phyloP scores from a whole-genome alignment of 2,797 vertebrate genomes.

The Gephyroberyx darwinii region DNA sequence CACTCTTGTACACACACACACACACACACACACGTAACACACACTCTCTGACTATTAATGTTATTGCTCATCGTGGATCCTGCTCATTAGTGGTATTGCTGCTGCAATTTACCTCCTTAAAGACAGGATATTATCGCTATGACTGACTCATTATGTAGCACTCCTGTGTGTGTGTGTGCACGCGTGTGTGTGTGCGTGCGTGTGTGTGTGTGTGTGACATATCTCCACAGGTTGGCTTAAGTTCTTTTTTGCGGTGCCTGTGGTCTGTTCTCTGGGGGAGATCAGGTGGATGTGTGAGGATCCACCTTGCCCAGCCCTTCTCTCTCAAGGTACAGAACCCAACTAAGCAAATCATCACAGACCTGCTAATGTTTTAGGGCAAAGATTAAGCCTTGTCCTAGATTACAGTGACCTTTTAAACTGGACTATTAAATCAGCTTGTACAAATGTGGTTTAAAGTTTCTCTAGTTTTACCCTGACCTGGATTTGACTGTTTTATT shows the following conservation, averaged over 20 bases:
- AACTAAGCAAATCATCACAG: conserved; percentile 2
- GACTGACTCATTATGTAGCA: conserved; percentile 17
- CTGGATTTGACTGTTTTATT: background rate
- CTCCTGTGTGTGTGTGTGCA: conserved; percentile 18
- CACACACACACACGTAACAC: conserved; percentile 8
- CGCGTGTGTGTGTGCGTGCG: conserved; percentile 35
- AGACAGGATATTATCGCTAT: conserved; percentile 30
- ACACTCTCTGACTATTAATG: conserved; percentile 42
- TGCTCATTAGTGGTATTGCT: conserved; percentile 57
- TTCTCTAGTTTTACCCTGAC: background rate
- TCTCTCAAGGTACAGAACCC: conserved; percentile 85
- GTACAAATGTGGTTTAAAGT: conserved; percentile 5
- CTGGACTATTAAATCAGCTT: conserved; percentile 16
- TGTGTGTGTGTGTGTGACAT: conserved; percentile 31
- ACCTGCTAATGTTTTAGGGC: conserved; percentile 1
- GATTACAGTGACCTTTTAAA: conserved; percentile 17
- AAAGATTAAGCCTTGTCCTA: background rate
- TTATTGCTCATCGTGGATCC: conserved; percentile 39
- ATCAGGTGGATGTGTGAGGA: conserved; percentile 78
- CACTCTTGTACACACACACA: conserved; percentile 15
- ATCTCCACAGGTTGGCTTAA: conserved; percentile 67
- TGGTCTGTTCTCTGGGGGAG: conserved; percentile 67
- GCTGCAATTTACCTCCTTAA: conserved; percentile 39
- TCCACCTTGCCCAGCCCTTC: conserved; percentile 90
- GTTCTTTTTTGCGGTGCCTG: conserved; percentile 62